Evolutionary conservation across 2,113 vertebrate species (phyloP), one percentile per base, ranked within the genome.

Genomic region (Stigmatopora argus): DNA sequence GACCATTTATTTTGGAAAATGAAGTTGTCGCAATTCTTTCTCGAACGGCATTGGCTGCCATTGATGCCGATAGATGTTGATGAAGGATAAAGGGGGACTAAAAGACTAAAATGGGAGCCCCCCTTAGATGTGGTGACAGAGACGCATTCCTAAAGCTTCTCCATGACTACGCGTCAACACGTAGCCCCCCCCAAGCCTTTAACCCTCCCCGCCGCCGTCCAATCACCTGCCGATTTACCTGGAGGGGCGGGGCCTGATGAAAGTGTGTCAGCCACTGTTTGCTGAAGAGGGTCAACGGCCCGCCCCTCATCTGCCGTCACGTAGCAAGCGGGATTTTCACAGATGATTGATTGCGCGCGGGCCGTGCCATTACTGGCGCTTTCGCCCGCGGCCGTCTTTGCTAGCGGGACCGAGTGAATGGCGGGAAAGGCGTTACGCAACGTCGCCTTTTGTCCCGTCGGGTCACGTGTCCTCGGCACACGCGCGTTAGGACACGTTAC

Each of bases 291-390:
- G 13, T 3, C 23, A 56, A 31, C 4, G 18, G 7, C 48, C 48
- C 18, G 48, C 7, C 48, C 8, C 21, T 4, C 18, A 4, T 21
- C 19, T 9, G 3, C 52, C 21, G 15, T 56, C 23, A 56, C 7
- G 13, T 23, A 17, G 23, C 14, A 14, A 56, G 23, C 23, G 12
- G 21, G 21, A 59, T 59, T 59, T 59, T 31, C 58, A 60, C 58
- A 60, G 34, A 44, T 19, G 34, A 60, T 44, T 41, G 57, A 19
- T 41, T 41, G 59, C 0, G 58, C 13, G 35, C 19, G 59, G 12
- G 58, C 34, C 41, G 44, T 0, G 74, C 75, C 79, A 84, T 84
- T 84, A 84, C 38, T n/a, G 7, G 51, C 8, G 18, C 48, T 66
- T 61, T 31, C 12, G 71, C 78, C 73, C n/a, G 9, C 19, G 65